phyloP scores from a whole-genome alignment of 2,797 vertebrate species.

The Sebastes minor region DNA sequence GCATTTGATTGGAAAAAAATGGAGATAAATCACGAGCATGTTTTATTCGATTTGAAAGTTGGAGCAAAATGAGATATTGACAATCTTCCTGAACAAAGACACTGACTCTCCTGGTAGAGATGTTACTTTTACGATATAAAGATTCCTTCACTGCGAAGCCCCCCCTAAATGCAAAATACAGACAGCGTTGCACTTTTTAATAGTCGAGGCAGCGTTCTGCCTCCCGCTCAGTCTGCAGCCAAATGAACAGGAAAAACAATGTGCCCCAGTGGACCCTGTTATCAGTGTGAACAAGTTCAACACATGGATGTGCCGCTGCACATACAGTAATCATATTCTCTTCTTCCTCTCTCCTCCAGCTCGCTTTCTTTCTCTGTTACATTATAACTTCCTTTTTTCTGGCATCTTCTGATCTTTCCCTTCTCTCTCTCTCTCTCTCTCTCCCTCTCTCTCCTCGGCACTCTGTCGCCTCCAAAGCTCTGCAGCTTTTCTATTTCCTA shows the following conservation, averaged over 20 bases:
- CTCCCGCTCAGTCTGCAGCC: constrained; percentile 49
- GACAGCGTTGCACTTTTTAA: constrained; percentile 51
- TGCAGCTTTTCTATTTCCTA: constrained; percentile 38
- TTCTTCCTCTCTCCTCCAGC: neutral
- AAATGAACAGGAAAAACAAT: constrained; percentile 59
- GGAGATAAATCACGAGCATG: neutral
- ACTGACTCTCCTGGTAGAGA: neutral
- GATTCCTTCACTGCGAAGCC: neutral
- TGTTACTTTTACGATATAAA: neutral
- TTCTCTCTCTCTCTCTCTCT: too few relatives aligned
- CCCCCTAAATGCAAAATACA: constrained; percentile 39
- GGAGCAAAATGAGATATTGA: neutral
- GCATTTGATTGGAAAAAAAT: constrained; percentile 15
- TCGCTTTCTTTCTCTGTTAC: neutral
- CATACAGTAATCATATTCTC: constrained; percentile 43
- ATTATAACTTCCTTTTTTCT: constrained; percentile 14
- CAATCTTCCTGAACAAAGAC: neutral
- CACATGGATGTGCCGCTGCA: constrained; percentile 56
- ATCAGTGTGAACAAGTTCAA: constrained; percentile 49
- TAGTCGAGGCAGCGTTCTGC: constrained; percentile 45
- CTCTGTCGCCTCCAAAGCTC: constrained; percentile 40
- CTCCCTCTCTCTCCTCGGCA: neutral
- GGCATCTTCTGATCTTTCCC: constrained; percentile 25
- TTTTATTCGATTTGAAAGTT: neutral
- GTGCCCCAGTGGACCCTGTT: constrained; percentile 60